phyloP scores from a whole-genome alignment of 2,797 vertebrate species.

The Aeoliscus strigatus region DNA sequence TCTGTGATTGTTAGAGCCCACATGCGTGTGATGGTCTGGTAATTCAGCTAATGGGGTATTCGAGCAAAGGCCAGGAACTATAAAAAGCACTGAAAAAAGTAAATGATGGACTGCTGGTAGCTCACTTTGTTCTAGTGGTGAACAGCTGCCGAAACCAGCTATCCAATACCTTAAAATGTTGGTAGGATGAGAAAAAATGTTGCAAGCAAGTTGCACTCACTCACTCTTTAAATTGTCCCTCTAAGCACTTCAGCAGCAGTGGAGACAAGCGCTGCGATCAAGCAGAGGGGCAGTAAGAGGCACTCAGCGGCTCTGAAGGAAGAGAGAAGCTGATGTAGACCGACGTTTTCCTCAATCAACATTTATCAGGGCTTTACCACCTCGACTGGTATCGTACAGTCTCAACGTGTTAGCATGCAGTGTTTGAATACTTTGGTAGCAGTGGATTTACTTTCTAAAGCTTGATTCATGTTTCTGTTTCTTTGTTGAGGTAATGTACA shows the following conservation, averaged over 20 bases:
- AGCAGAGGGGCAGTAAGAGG: constrained; percentile 10
- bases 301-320: constrained; percentile 18
- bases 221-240: constrained; percentile 13
- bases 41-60: too few relatives aligned
- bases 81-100: too few relatives aligned
- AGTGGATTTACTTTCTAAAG: background rate
- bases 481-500: too few relatives aligned
- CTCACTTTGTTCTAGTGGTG: background rate
- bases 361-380: constrained; percentile 16
- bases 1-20: too few relatives aligned
- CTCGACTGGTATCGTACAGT: constrained; percentile 23
- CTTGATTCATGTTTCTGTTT: too few relatives aligned
- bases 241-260: constrained; percentile 6
- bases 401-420: constrained; percentile 1
- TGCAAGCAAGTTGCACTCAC: constrained; percentile 1
- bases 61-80: too few relatives aligned
- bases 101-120: background rate
- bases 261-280: background rate
- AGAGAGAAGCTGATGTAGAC: constrained; percentile 6
- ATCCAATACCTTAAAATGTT: background rate
- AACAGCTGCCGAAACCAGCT: too few relatives aligned
- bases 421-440: constrained; percentile 8
- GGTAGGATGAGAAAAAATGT: too few relatives aligned
- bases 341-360: constrained; percentile 26
- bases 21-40: too few relatives aligned